phyloP scores from a whole-genome alignment of 2,113 vertebrate genomes.

The Rostratula benghalensis region DNA sequence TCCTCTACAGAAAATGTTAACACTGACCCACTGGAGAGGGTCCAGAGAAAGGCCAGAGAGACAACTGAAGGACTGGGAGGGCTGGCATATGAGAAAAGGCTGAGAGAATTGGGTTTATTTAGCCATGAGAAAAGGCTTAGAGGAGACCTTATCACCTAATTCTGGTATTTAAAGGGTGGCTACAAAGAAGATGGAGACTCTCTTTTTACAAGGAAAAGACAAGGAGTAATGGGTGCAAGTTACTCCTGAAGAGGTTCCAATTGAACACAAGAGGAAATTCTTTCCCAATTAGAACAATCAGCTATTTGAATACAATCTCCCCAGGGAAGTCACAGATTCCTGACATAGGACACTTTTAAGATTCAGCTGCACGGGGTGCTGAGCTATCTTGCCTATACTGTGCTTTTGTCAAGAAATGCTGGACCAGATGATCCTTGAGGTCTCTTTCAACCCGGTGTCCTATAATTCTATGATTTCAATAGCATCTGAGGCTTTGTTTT shows the following conservation, averaged over 20 bases:
- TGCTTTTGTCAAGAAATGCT: not conserved
- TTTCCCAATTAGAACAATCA: not conserved
- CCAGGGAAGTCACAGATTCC: not conserved
- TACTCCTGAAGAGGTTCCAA: too few species aligned
- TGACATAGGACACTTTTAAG: not conserved
- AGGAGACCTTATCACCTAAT: not conserved
- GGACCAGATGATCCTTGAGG: not conserved
- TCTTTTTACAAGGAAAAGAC: not conserved
- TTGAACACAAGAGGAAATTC: not conserved
- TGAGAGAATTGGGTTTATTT: not conserved
- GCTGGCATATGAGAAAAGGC: not conserved
- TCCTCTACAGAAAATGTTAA: not conserved
- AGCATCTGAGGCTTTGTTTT: not conserved
- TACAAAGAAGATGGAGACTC: not conserved
- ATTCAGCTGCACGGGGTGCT: not conserved
- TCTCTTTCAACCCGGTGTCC: not conserved
- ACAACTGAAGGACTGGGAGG: not conserved
- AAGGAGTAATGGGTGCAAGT: not conserved
- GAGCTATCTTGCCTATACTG: not conserved
- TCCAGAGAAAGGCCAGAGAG: not conserved
- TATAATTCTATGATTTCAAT: not conserved
- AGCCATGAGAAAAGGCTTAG: not conserved
- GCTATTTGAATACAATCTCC: not conserved
- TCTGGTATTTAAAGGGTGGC: not conserved
- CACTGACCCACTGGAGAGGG: not conserved